Evolutionary conservation across 2,113 vertebrate genomes (phyloP).

Genomic region (Melanocharis versteri): DNA sequence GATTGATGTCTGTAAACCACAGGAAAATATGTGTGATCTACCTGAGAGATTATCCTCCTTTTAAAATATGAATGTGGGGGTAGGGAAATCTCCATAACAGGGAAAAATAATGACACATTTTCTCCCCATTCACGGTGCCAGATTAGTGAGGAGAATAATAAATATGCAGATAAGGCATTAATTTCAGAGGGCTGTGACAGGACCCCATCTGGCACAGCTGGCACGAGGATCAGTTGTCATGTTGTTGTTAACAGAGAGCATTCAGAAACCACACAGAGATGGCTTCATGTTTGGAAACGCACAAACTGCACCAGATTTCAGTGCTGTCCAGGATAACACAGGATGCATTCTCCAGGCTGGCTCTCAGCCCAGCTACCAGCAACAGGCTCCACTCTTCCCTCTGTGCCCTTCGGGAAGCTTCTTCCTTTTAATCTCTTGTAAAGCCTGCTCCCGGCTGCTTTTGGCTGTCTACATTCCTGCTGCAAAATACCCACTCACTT

Average conservation of each 20-base stretch:
- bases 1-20: neutral
- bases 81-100: neutral
- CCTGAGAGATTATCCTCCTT: neutral
- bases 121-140: neutral
- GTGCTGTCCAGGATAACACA: neutral
- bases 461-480: neutral
- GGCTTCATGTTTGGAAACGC: neutral
- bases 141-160: neutral
- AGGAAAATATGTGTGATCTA: neutral
- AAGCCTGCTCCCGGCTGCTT: neutral
- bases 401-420: rapidly evolving
- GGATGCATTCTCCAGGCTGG: neutral
- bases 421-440: neutral
- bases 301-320: neutral
- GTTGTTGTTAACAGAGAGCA: neutral
- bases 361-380: neutral
- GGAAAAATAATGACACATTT: neutral
- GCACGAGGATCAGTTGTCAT: neutral
- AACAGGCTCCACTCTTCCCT: neutral
- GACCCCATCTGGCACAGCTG: neutral
- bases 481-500: rapidly evolving
- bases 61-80: neutral
- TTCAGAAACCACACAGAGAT: neutral
- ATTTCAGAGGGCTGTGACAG: neutral
- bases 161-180: neutral